Percentiles rank a stretch among this genome's conserved stretches.
Conservation (phyloP, 2,797 vertebrate species). For the Coluber constrictor region DNA sequence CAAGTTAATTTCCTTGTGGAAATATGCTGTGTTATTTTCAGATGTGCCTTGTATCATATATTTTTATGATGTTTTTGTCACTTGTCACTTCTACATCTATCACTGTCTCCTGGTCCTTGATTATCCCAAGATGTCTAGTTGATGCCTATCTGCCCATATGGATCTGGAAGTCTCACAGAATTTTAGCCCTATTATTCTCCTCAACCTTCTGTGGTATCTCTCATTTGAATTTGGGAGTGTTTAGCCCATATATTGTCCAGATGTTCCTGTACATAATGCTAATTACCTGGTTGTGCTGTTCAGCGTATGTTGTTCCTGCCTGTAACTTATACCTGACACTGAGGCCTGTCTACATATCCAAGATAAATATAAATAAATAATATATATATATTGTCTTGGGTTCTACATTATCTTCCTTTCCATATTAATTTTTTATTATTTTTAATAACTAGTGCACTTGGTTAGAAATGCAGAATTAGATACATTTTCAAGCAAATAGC, state of each 20-base stretch:
- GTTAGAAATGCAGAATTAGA: neutral
- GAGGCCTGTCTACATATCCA: neutral
- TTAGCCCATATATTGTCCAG: neutral
- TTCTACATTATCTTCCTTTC: neutral
- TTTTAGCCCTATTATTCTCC: neutral
- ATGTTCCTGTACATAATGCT: neutral
- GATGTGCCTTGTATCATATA: neutral
- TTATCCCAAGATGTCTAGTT: neutral
- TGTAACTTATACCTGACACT: neutral
- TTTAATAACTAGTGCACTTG: neutral
- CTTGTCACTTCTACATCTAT: neutral
- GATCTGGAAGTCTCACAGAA: neutral
- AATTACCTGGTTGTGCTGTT: neutral
- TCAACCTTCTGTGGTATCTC: neutral
- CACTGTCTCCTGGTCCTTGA: neutral
- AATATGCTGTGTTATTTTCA: neutral
- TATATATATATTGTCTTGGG: neutral
- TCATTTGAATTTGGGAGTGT: neutral
- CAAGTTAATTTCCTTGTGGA: neutral
- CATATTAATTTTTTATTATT: neutral
- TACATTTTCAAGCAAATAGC: neutral
- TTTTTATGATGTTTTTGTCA: neutral
- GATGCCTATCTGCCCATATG: neutral
- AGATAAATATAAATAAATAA: neutral
- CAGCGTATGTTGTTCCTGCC: neutral